A percentile compares a stretch with the other conserved stretches of the same genome.
phyloP scores from a whole-genome alignment of 2,888 invertebrate species.

The Kryphioiulus occultus region DNA sequence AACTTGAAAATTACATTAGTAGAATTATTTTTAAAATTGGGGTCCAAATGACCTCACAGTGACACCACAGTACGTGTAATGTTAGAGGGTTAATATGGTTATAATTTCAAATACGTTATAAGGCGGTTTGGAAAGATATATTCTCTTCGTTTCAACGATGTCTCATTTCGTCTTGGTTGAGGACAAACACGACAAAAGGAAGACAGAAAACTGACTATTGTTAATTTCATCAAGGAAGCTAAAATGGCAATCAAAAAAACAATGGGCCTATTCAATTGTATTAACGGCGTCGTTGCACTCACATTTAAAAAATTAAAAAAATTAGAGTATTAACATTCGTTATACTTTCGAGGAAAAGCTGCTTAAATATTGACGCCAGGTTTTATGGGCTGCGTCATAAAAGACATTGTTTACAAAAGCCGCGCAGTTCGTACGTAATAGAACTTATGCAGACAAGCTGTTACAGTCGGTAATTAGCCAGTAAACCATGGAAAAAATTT shows the following conservation, averaged over 20 bases:
- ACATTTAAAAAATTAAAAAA: conserved; percentile 11
- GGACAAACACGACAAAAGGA: background rate
- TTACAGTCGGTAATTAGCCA: background rate
- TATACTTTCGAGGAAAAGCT: conserved; percentile 35
- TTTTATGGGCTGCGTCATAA: background rate
- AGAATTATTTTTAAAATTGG: too few species aligned
- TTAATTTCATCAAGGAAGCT: conserved; percentile 10
- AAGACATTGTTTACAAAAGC: background rate
- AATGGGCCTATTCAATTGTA: background rate
- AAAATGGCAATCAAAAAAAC: conserved; percentile 40
- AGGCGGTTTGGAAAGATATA: background rate
- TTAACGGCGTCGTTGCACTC: conserved; percentile 21
- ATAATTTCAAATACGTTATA: background rate
- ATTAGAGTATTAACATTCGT: conserved; percentile 17
- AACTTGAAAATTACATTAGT: too few species aligned
- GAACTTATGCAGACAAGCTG: background rate
- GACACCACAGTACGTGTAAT: too few species aligned
- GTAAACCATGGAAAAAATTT: background rate
- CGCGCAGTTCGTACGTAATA: background rate
- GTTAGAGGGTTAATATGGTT: too few species aligned
- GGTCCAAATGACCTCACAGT: too few species aligned
- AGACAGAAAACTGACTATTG: conserved; percentile 9
- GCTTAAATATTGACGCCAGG: conserved; percentile 5
- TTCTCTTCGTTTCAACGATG: background rate
- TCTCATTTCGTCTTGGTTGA: background rate